Base-by-base conservation (phyloP, 2,888 invertebrate species). In the Drosophila meridionalis region DNA sequence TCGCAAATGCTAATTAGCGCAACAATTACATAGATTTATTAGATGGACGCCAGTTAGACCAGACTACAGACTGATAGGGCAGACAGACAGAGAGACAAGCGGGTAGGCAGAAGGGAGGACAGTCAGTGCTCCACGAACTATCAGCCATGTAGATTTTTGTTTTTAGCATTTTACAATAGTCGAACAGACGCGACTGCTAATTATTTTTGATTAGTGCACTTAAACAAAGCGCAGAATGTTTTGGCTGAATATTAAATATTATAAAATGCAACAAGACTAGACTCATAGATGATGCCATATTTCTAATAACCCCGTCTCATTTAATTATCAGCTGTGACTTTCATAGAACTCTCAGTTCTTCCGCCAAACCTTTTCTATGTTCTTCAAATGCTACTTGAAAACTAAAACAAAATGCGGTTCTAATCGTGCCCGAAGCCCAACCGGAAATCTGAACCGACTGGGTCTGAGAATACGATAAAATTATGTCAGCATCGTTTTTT, bases 1-100 rank as follows among this genome's bases (percentile, higher is more conserved):
- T 58, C 9, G 55, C 73, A 63, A 83, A 79, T 82, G 82, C 89
- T 88, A 86, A 87, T 90, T 88, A 83, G 77, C 71, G 65, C 55
- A 76, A 76, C 81, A 89, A 86, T 88, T 90, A 81, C 73, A 90
- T 70, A 88, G 59, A 80, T 86, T 76, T 87, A 87, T 87, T 80
- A 82, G 78, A 78, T 57, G 69, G 83, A 76, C 88, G 78, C 80
- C 88, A 76, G 67, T 53, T 45, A 65, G 75, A 65, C 77, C 50
- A 80, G 70, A 62, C 57, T 5, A 9, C 32, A 48, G 4, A 28
- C 45, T 26, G 45, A 26, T 45, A 7, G 50, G 50, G 32, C 30
- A 32, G 12, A 7, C 26, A 65, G 57, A 20, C 20, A 20, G 20
- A 20, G 20, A 20, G 20, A 20, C 20, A 20, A 20, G 57, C 59